phyloP scores from a whole-genome alignment of 2,888 invertebrate species.

The Cepaea hortensis region DNA sequence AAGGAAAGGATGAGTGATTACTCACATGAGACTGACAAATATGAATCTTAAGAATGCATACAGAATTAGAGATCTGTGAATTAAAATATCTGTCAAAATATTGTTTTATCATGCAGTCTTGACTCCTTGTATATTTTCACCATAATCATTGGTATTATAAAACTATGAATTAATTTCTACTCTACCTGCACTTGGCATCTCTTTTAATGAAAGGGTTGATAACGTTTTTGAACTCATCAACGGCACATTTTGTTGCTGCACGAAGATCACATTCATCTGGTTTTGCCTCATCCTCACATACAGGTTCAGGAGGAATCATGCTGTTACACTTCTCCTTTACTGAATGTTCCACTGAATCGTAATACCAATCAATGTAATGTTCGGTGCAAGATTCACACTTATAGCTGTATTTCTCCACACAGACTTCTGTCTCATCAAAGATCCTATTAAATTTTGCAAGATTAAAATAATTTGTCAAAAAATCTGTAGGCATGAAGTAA shows the following conservation, averaged over 20 bases:
- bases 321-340: slow-evolving; percentile 1
- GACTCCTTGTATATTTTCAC: too few relatives aligned
- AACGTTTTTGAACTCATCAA: background rate
- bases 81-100: too few relatives aligned
- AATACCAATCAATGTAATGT: slow-evolving; percentile 2
- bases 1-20: too few relatives aligned
- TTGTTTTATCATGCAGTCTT: too few relatives aligned
- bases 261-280: background rate
- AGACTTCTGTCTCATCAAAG: slow-evolving; percentile 19
- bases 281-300: background rate
- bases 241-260: slow-evolving; percentile 20
- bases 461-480: background rate
- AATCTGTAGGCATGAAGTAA: too few relatives aligned
- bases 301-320: background rate
- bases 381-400: slow-evolving; percentile 33
- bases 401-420: slow-evolving; percentile 39
- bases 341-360: background rate
- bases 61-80: too few relatives aligned
- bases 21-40: too few relatives aligned
- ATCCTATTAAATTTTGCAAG: slow-evolving; percentile 3
- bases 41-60: too few relatives aligned
- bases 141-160: too few relatives aligned
- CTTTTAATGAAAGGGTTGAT: background rate
- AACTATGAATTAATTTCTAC: too few relatives aligned
- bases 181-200: slow-evolving; percentile 39